Evolutionary conservation across 1,140 invertebrate genomes (phyloP).

Genomic region (Drosophila pallidifrons): DNA sequence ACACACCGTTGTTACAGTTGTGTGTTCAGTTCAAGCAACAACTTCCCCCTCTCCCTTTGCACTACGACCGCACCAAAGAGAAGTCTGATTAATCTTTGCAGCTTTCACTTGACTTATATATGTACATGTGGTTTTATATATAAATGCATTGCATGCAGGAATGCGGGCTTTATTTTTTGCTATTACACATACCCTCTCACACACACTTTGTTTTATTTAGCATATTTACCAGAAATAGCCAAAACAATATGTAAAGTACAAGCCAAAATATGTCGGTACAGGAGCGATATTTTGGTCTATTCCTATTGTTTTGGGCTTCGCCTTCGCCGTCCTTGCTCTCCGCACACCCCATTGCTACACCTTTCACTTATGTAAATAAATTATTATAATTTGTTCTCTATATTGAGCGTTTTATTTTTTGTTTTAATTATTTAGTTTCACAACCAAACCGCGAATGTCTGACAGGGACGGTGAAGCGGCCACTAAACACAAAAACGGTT

Average conservation of each 20-base stretch:
- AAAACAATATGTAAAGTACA: slow-evolving; percentile 93
- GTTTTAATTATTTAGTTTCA: slow-evolving; percentile 51
- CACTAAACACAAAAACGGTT: neutral
- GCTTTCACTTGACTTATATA: slow-evolving; percentile 63
- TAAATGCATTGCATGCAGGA: neutral
- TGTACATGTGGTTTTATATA: neutral
- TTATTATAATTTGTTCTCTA: slow-evolving; percentile 9
- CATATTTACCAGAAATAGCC: slow-evolving; percentile 93
- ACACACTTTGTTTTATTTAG: neutral
- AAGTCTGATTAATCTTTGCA: slow-evolving; percentile 51
- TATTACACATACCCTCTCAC: neutral
- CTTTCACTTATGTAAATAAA: slow-evolving; percentile 9
- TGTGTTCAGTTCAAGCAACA: slow-evolving; percentile 18
- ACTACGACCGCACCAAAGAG: slow-evolving; percentile 8
- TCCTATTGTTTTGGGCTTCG: slow-evolving; percentile 63
- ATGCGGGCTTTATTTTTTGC: neutral
- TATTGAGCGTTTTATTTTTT: slow-evolving; percentile 46
- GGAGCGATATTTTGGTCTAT: slow-evolving; percentile 85
- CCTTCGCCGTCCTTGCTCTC: slow-evolving; percentile 79
- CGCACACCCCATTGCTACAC: slow-evolving; percentile 72
- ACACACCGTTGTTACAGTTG: slow-evolving; percentile 23
- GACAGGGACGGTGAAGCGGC: slow-evolving; percentile 18
- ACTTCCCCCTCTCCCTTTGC: slow-evolving; percentile 10
- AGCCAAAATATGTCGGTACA: slow-evolving; percentile 96
- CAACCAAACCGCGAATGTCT: slow-evolving; percentile 61